A percentile compares a stretch with the other conserved stretches of the same genome.
Conservation (phyloP, 2,888 invertebrate species). For the Chymomyza caudatula region DNA sequence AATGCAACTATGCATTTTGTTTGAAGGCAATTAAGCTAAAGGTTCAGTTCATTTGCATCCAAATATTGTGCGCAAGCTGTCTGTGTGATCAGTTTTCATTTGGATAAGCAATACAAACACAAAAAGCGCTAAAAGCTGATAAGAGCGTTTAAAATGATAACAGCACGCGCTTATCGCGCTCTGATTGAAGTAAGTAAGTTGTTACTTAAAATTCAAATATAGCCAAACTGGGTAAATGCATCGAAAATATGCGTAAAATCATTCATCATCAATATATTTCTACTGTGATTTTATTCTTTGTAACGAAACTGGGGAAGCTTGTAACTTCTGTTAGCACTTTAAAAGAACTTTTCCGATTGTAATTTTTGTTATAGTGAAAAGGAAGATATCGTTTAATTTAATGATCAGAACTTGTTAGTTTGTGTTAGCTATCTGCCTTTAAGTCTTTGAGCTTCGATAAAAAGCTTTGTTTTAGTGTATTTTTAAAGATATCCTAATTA, state of each 20-base stretch:
- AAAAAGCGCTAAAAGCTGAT: conserved; percentile 46
- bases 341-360: no score
- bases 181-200: conserved; percentile 57
- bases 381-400: no score
- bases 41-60: conserved; percentile 45
- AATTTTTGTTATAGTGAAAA: no score
- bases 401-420: no score
- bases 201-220: conserved; percentile 40
- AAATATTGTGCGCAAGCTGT: conserved; percentile 22
- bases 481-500: no score
- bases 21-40: conserved; percentile 52
- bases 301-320: no score
- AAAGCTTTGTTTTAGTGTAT: no score
- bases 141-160: conserved; percentile 28
- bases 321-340: no score
- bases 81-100: neutral
- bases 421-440: no score
- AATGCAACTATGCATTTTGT: neutral
- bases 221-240: neutral
- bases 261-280: no score
- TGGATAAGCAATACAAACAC: conserved; percentile 1
- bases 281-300: no score
- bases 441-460: no score
- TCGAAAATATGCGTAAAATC: neutral
- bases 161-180: conserved; percentile 45